These are phyloP conservation scores for Drosophila flavopinicola DNA, from an alignment of 2,888 invertebrate species.

Conservation along the genomic window DNA sequence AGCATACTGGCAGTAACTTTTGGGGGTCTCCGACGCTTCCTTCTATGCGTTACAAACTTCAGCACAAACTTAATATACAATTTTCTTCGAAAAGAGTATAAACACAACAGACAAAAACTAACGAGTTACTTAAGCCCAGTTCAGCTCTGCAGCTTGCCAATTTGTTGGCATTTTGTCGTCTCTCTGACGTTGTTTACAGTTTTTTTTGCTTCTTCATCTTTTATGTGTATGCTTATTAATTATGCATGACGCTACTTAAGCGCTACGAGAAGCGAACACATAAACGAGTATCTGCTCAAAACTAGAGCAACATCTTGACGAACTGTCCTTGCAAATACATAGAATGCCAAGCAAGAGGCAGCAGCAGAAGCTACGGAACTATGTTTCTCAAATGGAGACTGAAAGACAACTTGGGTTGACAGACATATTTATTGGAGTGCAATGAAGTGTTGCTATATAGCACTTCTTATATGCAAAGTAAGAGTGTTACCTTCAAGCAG, in stretches of 20 bases:
- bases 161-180: constrained; percentile 74
- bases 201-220: not conserved
- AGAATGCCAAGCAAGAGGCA: not conserved
- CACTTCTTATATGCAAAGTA: not conserved
- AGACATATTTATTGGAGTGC: not conserved
- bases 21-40: too few species aligned
- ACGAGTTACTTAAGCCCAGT: constrained; percentile 71
- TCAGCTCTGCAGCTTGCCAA: constrained; percentile 39
- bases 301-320: constrained; percentile 55
- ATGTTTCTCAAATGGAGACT: not conserved
- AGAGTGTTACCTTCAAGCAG: constrained; percentile 5
- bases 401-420: not conserved
- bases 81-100: too few species aligned
- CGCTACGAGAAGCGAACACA: constrained; percentile 8
- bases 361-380: constrained; percentile 3
- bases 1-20: too few species aligned
- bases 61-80: too few species aligned
- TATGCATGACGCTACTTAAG: constrained; percentile 57
- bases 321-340: constrained; percentile 49
- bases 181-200: constrained; percentile 34
- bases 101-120: too few species aligned
- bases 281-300: constrained; percentile 29
- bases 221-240: constrained; percentile 56
- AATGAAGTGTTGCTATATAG: not conserved
- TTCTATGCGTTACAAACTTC: too few species aligned